phyloP scores from a whole-genome alignment of 1,140 invertebrate species.

The Chrysomallon squamiferum region DNA sequence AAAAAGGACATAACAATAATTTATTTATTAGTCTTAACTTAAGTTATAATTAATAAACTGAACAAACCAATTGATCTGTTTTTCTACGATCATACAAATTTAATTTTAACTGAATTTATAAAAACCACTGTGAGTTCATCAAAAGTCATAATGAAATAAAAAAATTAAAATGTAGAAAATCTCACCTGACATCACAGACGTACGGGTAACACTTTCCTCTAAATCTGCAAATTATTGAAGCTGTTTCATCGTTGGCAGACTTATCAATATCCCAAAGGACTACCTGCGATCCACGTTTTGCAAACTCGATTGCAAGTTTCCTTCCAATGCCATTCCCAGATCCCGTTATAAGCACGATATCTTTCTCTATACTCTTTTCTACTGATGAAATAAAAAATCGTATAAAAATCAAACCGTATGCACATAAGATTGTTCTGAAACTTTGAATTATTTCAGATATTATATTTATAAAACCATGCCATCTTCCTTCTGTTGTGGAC shows the following conservation, averaged over 20 bases:
- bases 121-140: too few relatives aligned
- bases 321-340: conserved; percentile 79
- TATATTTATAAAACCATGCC: conserved; percentile 27
- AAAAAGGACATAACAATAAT: too few relatives aligned
- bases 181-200: conserved; percentile 69
- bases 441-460: conserved; percentile 34
- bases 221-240: conserved; percentile 70
- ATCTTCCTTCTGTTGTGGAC: not conserved
- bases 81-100: too few relatives aligned
- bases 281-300: conserved; percentile 79
- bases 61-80: too few relatives aligned
- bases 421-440: conserved; percentile 35
- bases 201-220: conserved; percentile 69
- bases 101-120: too few relatives aligned
- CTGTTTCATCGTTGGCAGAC: conserved; percentile 77
- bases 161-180: too few relatives aligned
- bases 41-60: too few relatives aligned
- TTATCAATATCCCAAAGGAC: conserved; percentile 91
- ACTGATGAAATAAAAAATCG: conserved; percentile 43
- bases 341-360: conserved; percentile 89
- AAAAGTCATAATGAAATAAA: too few relatives aligned
- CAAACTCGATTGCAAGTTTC: conserved; percentile 79
- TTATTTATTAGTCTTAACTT: too few relatives aligned
- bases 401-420: conserved; percentile 34
- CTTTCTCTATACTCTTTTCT: conserved; percentile 69